A percentile compares a stretch with the other conserved stretches of the same genome.
Evolutionary conservation across 2,113 vertebrate species (phyloP).

Genomic region (Archocentrus centrarchus): DNA sequence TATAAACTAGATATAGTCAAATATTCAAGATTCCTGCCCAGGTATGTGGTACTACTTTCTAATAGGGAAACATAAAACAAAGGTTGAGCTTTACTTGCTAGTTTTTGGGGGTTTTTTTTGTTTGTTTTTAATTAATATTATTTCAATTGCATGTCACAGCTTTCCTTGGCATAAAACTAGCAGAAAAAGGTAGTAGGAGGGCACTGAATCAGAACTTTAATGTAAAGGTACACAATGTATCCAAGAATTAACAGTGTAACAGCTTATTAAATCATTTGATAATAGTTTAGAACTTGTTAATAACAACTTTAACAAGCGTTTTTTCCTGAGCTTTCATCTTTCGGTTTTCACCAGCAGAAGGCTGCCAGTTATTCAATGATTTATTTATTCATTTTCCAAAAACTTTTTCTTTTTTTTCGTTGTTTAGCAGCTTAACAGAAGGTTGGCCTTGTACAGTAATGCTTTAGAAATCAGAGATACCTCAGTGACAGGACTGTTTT

Average conservation of each 20-base stretch:
- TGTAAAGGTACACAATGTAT: not conserved
- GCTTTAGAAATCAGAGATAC: too few relatives aligned
- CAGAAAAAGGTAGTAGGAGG: not conserved
- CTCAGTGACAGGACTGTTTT: too few relatives aligned
- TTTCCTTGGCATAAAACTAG: not conserved
- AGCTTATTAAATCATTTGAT: not conserved
- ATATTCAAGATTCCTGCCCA: slow-evolving; percentile 27
- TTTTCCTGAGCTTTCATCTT: not conserved
- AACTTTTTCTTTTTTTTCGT: not conserved
- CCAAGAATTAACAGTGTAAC: not conserved
- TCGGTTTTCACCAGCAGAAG: not conserved
- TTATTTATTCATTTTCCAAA: not conserved
- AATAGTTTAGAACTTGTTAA: not conserved
- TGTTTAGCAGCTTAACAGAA: not conserved
- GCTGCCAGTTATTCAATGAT: not conserved
- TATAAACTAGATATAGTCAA: slow-evolving; percentile 40
- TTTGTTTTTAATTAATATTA: not conserved
- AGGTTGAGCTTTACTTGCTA: slow-evolving; percentile 3
- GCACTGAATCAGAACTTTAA: not conserved
- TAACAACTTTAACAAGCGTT: not conserved
- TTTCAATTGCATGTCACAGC: not conserved
- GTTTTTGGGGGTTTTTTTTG: not conserved
- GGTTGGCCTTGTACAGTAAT: too few relatives aligned
- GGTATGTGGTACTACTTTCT: slow-evolving; percentile 29
- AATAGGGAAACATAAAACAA: not conserved